phyloP scores from a whole-genome alignment of 2,113 vertebrate species.

The Gila orcuttii region DNA sequence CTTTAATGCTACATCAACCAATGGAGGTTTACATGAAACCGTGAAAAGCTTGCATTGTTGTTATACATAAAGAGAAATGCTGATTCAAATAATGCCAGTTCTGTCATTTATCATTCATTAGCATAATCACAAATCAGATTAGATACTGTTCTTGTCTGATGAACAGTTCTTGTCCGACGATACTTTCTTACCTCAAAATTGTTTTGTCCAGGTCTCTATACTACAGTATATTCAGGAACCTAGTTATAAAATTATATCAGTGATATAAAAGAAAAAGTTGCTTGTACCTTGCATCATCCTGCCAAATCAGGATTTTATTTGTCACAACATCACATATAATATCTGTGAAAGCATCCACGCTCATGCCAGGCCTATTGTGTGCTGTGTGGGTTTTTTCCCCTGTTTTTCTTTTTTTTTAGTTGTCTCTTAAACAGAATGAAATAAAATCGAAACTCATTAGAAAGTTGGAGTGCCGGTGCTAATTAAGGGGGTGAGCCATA shows the following conservation, averaged over 20 bases:
- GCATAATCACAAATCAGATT: background rate
- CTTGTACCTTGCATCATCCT: slow-evolving; percentile 14
- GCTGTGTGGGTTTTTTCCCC: background rate
- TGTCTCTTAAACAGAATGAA: slow-evolving; percentile 50
- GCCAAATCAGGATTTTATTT: slow-evolving; percentile 33
- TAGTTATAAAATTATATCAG: background rate
- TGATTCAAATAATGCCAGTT: background rate
- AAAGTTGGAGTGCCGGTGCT: slow-evolving; percentile 59
- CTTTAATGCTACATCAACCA: background rate
- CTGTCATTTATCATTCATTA: background rate
- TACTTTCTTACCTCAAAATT: background rate
- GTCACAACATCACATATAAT: slow-evolving; percentile 20
- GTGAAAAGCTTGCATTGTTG: background rate
- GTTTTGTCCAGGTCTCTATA: background rate
- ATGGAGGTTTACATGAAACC: background rate
- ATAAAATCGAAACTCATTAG: slow-evolving; percentile 58
- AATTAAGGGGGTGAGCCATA: slow-evolving; percentile 56
- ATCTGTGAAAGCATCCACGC: slow-evolving; percentile 27
- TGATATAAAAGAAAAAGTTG: slow-evolving; percentile 29
- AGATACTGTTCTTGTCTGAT: background rate
- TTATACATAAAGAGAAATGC: background rate
- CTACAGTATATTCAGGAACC: background rate
- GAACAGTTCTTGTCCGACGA: no score
- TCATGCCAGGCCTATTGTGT: slow-evolving; percentile 43
- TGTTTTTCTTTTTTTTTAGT: slow-evolving; percentile 27